Evolutionary conservation across 2,797 vertebrate genomes (phyloP), one percentile per base, ranked within the genome.

Genomic region (Syndactyla subalaris): DNA sequence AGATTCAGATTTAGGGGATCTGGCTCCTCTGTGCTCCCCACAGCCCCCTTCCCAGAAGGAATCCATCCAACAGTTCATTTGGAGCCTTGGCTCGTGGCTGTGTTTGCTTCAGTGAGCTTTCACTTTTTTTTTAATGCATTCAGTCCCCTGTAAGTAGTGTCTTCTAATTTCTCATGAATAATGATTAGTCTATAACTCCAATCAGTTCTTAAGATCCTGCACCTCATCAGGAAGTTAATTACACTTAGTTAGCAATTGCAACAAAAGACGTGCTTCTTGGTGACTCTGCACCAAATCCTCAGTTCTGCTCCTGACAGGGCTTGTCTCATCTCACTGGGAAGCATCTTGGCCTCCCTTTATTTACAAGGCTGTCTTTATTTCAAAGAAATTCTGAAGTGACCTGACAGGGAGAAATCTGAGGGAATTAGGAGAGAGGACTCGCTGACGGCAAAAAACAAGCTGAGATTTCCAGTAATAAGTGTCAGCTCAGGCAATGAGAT

Each of bases 221-320:
- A 94, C 92, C 91, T 94, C 94, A 94, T 96, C 91, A 93, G 92
- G 92, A 96, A 97, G 89, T 94, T 93, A 93, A 95, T 97, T 93
- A 95, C 78, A 89, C 91, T 93, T 93, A 73, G 74, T 76, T 92
- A 92, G 93, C 72, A 77, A 89, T n/a, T 77, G 89, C 93, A 93
- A 93, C 93, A 95, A 93, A 96, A 87, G 88, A 92, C 14, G 20
- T 93, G 96, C 45, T 91, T 74, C 90, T 74, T 77, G 61, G 93
- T 95, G 92, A 93, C 84, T 96, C 82, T 54, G 81, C 77, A 89
- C 61, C 77, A 93, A 26, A 61, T 32, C 67, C 78, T 87, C 63
- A 32, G 76, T 80, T 71, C 84, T 76, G 13, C 86, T 89, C 52
- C 86, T 94, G 75, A 41, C 1, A 2, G 73, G 74, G 24, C 27